Evolutionary conservation across 2,797 vertebrate genomes (phyloP).

Genomic region (Mycteria americana): DNA sequence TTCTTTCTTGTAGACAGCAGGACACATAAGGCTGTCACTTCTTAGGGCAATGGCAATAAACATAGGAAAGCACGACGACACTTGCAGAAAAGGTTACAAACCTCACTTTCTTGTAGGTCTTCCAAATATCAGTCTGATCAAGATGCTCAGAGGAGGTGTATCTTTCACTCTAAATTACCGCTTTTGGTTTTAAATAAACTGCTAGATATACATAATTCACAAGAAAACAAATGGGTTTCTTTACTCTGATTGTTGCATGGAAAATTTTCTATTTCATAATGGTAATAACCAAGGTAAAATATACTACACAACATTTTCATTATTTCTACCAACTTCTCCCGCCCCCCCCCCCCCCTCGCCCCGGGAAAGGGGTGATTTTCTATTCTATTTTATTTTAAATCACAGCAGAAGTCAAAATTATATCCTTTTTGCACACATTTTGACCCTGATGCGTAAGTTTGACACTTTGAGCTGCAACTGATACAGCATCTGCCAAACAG

Average conservation of each 20-base stretch:
- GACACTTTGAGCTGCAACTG: background rate
- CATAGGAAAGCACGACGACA: background rate
- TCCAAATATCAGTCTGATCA: background rate
- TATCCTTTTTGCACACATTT: background rate
- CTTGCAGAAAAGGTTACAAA: background rate
- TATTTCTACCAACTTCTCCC: background rate
- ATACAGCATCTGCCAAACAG: background rate
- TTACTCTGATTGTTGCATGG: background rate
- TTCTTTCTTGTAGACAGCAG: background rate
- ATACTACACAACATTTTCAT: background rate
- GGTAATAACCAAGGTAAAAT: background rate
- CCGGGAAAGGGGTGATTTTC: background rate
- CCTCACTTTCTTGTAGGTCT: background rate
- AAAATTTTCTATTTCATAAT: background rate
- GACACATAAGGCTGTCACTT: background rate
- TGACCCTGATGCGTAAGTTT: background rate
- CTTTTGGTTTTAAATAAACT: background rate
- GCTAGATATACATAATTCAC: background rate
- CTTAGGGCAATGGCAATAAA: background rate
- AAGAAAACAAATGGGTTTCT: background rate
- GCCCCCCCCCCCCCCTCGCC: accelerated
- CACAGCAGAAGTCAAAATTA: background rate
- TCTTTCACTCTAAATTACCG: background rate
- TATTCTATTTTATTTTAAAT: background rate
- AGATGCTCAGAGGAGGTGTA: background rate